A percentile compares a stretch with the other conserved stretches of the same genome.
These are phyloP conservation scores for Hydropsyche tenuis DNA, from an alignment of 1,140 invertebrate species.

Conservation along the genomic window DNA sequence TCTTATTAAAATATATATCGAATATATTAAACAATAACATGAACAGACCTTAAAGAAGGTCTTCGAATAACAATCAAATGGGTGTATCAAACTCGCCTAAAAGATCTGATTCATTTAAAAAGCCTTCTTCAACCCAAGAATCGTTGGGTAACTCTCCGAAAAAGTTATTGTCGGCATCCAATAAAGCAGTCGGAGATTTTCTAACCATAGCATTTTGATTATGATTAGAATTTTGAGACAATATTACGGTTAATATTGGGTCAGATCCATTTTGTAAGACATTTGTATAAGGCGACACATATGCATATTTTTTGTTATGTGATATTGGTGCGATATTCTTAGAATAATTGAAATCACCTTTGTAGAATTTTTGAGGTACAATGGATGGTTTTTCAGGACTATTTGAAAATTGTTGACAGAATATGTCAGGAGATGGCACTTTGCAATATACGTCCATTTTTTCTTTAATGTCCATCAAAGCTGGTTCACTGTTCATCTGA, in stretches of 20 bases:
- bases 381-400: too few relatives aligned
- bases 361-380: too few relatives aligned
- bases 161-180: constrained; percentile 39
- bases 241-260: constrained; percentile 40
- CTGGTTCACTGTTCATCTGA: not conserved
- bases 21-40: not conserved
- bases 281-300: constrained; percentile 33
- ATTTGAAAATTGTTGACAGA: not conserved
- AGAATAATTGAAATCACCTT: too few relatives aligned
- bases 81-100: constrained; percentile 40
- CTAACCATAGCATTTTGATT: not conserved
- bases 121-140: constrained; percentile 36
- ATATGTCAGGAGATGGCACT: not conserved
- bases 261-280: constrained; percentile 42
- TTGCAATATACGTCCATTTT: not conserved
- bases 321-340: not conserved
- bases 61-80: constrained; percentile 49
- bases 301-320: not conserved
- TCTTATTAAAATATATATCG: not conserved
- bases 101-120: constrained; percentile 35
- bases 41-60: constrained; percentile 38
- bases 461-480: not conserved
- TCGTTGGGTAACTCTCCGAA: constrained; percentile 37
- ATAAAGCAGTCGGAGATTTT: constrained; percentile 21
- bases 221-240: constrained; percentile 29